These are phyloP conservation scores for Sebastes itinus DNA, from an alignment of 2,797 vertebrate species.

Conservation along the genomic window DNA sequence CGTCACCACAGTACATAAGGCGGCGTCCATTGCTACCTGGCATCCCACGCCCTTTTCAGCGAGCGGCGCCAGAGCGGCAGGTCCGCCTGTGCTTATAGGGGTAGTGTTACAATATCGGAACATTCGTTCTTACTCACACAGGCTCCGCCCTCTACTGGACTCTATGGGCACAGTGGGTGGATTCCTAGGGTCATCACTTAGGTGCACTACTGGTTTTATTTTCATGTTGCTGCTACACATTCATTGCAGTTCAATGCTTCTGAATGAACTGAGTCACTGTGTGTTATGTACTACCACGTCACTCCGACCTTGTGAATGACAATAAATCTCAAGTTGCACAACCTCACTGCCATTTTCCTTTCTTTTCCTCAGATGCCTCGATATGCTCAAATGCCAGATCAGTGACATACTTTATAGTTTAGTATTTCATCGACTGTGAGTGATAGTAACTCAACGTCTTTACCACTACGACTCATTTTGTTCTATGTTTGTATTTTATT, in stretches of 20 bases:
- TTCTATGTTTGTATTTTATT: not conserved
- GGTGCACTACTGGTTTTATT: conserved; percentile 8
- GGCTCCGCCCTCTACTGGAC: too few relatives aligned
- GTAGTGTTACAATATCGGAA: too few relatives aligned
- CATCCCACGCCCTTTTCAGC: too few relatives aligned
- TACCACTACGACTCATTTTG: not conserved
- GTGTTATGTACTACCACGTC: not conserved
- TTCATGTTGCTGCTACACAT: conserved; percentile 13
- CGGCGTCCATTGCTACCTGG: too few relatives aligned
- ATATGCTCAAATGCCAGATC: not conserved
- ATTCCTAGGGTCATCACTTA: too few relatives aligned
- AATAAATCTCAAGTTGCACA: conserved; percentile 15
- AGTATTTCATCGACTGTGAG: not conserved
- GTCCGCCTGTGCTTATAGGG: too few relatives aligned
- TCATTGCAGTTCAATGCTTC: not conserved
- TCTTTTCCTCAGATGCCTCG: not conserved
- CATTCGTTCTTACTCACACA: too few relatives aligned
- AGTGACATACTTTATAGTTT: not conserved
- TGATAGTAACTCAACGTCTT: not conserved
- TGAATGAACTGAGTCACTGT: not conserved
- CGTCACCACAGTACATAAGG: too few relatives aligned
- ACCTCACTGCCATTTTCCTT: not conserved
- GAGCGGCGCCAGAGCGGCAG: too few relatives aligned
- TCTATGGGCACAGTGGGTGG: too few relatives aligned
- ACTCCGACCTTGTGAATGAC: conserved; percentile 25